phyloP scores from a whole-genome alignment of 2,113 vertebrate species.

The Calyptommatus sinebrachiatus region DNA sequence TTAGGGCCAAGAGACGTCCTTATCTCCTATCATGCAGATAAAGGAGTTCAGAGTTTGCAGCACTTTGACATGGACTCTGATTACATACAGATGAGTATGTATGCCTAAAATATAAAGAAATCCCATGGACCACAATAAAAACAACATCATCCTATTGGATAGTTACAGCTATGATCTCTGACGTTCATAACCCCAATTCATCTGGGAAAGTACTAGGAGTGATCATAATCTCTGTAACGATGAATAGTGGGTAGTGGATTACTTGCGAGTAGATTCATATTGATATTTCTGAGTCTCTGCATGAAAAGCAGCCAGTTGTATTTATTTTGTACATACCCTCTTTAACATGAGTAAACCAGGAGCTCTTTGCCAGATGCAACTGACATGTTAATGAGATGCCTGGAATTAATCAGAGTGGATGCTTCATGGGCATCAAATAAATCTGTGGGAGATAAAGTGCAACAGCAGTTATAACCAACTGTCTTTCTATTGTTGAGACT shows the following conservation, averaged over 20 bases:
- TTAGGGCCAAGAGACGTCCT: no score
- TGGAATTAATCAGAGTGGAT: constrained; percentile 6
- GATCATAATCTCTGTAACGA: no score
- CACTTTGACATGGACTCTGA: no score
- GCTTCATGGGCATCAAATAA: background rate
- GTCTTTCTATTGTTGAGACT: background rate
- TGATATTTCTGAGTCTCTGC: background rate
- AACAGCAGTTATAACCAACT: constrained; percentile 17
- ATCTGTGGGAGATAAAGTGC: constrained; percentile 23
- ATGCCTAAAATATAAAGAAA: no score
- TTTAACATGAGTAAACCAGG: constrained; percentile 30
- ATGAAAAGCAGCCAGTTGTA: background rate
- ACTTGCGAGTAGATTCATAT: background rate
- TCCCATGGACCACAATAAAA: no score
- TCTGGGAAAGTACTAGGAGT: no score
- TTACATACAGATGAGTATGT: no score
- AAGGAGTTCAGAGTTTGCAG: no score
- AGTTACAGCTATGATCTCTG: no score
- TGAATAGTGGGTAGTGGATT: background rate
- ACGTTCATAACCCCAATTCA: no score
- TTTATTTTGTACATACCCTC: background rate
- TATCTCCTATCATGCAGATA: no score
- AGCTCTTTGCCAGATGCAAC: constrained; percentile 38
- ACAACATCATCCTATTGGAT: no score
- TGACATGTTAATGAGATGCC: constrained; percentile 41